phyloP scores from a whole-genome alignment of 2,797 vertebrate genomes.

The Microctenopoma steveboyesi region DNA sequence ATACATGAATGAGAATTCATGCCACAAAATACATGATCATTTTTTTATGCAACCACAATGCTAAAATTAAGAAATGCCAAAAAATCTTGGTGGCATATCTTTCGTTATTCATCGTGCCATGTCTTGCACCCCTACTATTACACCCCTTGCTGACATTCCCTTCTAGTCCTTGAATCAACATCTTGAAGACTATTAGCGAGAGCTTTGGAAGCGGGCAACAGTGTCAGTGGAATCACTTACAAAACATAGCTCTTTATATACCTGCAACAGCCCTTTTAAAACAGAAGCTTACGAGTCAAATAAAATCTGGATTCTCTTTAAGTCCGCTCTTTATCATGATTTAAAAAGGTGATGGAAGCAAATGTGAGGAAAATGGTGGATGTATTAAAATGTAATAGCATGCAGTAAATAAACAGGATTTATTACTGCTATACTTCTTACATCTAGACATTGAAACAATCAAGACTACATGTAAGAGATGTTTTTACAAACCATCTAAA shows the following conservation, averaged over 20 bases:
- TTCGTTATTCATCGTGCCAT: constrained; percentile 62
- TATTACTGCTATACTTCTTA: neutral
- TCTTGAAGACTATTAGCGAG: constrained; percentile 74
- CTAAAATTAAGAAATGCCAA: constrained; percentile 66
- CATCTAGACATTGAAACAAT: constrained; percentile 8
- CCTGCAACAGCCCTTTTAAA: neutral
- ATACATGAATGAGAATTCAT: too few species aligned
- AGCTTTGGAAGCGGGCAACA: constrained; percentile 65
- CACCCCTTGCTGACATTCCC: constrained; percentile 45
- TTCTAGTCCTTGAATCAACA: constrained; percentile 73
- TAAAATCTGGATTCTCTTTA: constrained; percentile 24
- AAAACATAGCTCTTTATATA: constrained; percentile 27
- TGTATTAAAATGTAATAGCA: constrained; percentile 33
- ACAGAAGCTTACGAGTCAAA: constrained; percentile 16
- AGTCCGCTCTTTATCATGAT: constrained; percentile 28
- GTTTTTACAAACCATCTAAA: neutral
- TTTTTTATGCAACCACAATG: constrained; percentile 16
- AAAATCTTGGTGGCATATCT: constrained; percentile 72
- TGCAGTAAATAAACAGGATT: constrained; percentile 25
- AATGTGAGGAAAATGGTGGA: neutral
- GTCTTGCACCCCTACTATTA: constrained; percentile 57
- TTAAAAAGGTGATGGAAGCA: too few species aligned
- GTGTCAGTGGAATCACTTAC: constrained; percentile 45
- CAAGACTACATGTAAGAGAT: neutral
- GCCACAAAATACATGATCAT: neutral